These are phyloP conservation scores for Crenichthys baileyi DNA, from an alignment of 2,797 vertebrate genomes.

Conservation along the genomic window DNA sequence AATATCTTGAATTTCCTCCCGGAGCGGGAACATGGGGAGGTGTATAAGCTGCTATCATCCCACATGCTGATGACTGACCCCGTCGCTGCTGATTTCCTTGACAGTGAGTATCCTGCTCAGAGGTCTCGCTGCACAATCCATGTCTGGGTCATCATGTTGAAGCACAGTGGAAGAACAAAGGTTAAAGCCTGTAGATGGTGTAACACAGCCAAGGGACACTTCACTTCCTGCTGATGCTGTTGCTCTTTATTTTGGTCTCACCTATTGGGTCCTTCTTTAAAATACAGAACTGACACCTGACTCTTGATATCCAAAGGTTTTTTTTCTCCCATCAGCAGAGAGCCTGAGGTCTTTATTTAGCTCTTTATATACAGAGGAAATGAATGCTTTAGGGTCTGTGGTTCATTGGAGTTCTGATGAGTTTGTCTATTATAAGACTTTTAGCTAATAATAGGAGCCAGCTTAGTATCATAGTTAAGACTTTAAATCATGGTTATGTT, in stretches of 20 bases:
- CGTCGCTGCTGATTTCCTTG: slow-evolving; percentile 85
- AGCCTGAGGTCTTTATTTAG: slow-evolving; percentile 1
- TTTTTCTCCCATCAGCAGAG: background rate
- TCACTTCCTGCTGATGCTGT: background rate
- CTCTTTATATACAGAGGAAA: slow-evolving; percentile 45
- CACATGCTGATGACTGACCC: slow-evolving; percentile 84
- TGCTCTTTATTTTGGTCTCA: background rate
- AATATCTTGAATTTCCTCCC: slow-evolving; percentile 94
- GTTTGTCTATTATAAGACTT: slow-evolving; percentile 72
- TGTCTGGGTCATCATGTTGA: slow-evolving; percentile 34
- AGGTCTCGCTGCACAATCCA: slow-evolving; percentile 6
- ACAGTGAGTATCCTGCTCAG: slow-evolving; percentile 80
- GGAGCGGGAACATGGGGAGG: slow-evolving; percentile 89
- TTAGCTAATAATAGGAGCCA: slow-evolving; percentile 78
- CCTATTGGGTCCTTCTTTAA: background rate
- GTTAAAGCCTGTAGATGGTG: slow-evolving; percentile 19
- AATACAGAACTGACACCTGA: slow-evolving; percentile 3
- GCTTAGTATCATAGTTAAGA: slow-evolving; percentile 74
- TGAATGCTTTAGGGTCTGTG: slow-evolving; percentile 29
- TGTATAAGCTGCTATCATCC: slow-evolving; percentile 89
- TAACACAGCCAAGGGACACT: background rate
- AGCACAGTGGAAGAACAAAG: slow-evolving; percentile 20
- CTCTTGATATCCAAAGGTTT: slow-evolving; percentile 1
- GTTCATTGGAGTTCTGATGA: slow-evolving; percentile 73
- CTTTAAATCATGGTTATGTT: slow-evolving; percentile 81